Percentiles rank a stretch among this genome's conserved stretches.
These are phyloP conservation scores for Orgyia antiqua DNA, from an alignment of 2,888 invertebrate species.

Conservation along the genomic window DNA sequence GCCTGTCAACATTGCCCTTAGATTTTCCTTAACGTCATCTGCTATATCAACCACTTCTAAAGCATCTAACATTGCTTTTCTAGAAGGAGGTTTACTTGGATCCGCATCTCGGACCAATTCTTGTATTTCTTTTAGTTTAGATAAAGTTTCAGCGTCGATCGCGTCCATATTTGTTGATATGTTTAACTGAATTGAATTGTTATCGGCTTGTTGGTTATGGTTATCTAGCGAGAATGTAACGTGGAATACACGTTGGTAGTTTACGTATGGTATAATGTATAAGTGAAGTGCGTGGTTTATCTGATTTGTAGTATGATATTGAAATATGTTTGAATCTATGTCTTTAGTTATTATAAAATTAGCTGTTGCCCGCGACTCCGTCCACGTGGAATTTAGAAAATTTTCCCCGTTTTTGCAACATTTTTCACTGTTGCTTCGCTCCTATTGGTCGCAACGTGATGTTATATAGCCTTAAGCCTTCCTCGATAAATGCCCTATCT, in stretches of 20 bases:
- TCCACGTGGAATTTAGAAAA: too few relatives aligned
- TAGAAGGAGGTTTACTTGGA: conserved; percentile 52
- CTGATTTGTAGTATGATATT: too few relatives aligned
- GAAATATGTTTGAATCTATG: too few relatives aligned
- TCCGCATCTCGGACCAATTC: conserved; percentile 55
- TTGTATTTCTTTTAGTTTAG: conserved; percentile 43
- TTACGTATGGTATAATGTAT: conserved; percentile 17
- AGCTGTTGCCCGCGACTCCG: too few relatives aligned
- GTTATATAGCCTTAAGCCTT: too few relatives aligned
- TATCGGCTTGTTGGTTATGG: conserved; percentile 4
- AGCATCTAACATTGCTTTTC: conserved; percentile 77
- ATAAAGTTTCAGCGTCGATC: conserved; percentile 28
- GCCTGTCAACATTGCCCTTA: conserved; percentile 71
- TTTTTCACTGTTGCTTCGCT: too few relatives aligned
- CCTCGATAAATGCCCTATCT: too few relatives aligned
- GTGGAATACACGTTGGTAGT: conserved; percentile 39
- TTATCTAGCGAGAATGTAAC: conserved; percentile 23
- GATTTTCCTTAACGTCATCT: conserved; percentile 80
- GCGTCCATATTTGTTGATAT: conserved; percentile 30
- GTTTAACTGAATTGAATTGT: conserved; percentile 15
- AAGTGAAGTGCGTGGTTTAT: conserved; percentile 15
- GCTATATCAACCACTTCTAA: conserved; percentile 78
- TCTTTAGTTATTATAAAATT: too few relatives aligned
- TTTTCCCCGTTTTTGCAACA: too few relatives aligned
- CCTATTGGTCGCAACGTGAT: too few relatives aligned